These are phyloP conservation scores for Pollenia griseotomentosa DNA, from an alignment of 2,888 invertebrate genomes.

Conservation along the genomic window DNA sequence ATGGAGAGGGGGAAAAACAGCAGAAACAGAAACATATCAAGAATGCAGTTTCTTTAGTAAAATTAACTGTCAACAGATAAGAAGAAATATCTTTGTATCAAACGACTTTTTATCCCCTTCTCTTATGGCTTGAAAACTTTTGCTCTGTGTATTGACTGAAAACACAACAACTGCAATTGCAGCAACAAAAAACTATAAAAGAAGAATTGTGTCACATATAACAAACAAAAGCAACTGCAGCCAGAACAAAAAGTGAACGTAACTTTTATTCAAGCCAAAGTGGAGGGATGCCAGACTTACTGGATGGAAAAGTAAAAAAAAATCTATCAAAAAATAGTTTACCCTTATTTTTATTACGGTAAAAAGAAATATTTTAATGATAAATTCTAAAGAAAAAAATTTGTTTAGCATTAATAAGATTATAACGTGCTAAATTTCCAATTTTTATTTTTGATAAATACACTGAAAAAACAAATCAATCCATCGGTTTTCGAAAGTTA, in stretches of 20 bases:
- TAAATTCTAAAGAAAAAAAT: too few relatives aligned
- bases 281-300: neutral
- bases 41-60: constrained; percentile 55
- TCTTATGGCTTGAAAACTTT: constrained; percentile 1
- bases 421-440: too few relatives aligned
- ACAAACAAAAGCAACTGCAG: constrained; percentile 18
- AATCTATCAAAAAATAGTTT: too few relatives aligned
- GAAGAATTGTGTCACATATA: constrained; percentile 62
- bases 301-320: too few relatives aligned
- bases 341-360: too few relatives aligned
- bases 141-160: constrained; percentile 7
- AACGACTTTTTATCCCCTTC: constrained; percentile 36
- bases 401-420: neutral
- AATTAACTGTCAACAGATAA: constrained; percentile 71
- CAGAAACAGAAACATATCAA: constrained; percentile 10
- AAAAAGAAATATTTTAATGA: too few relatives aligned
- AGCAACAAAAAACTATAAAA: constrained; percentile 33
- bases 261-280: constrained; percentile 21
- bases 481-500: too few relatives aligned
- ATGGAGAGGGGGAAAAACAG: neutral
- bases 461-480: too few relatives aligned
- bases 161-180: constrained; percentile 14
- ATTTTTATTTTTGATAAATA: too few relatives aligned
- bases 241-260: constrained; percentile 57
- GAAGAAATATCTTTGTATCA: constrained; percentile 27